Evolutionary conservation across 2,113 vertebrate species (phyloP).

Genomic region (Ursus arctos): DNA sequence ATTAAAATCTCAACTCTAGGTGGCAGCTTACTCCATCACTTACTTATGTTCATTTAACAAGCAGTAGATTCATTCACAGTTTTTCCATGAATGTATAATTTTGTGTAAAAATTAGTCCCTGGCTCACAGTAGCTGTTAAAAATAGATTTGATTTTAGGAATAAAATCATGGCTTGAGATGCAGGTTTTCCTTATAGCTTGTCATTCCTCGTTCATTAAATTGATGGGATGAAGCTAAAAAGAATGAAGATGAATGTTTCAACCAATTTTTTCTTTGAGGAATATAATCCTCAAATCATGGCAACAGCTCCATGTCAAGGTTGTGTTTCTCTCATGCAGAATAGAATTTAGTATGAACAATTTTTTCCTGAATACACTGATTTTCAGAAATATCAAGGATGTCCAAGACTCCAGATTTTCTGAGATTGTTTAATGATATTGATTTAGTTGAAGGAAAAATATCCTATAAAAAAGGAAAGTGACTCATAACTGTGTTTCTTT

Average conservation of each 20-base stretch:
- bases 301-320: conserved; percentile 44
- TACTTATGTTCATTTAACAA: conserved; percentile 71
- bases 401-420: not conserved
- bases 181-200: conserved; percentile 72
- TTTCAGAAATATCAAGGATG: conserved; percentile 42
- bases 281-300: conserved; percentile 62
- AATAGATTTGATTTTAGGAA: conserved; percentile 79
- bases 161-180: conserved; percentile 72
- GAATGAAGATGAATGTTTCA: conserved; percentile 65
- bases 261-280: conserved; percentile 34
- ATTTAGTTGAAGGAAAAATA: conserved; percentile 31
- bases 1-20: conserved; percentile 87
- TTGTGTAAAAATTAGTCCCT: conserved; percentile 79
- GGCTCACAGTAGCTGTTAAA: conserved; percentile 77
- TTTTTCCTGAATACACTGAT: conserved; percentile 37
- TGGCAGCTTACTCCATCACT: conserved; percentile 89
- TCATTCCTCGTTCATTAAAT: conserved; percentile 67
- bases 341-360: conserved; percentile 36
- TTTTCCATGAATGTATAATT: conserved; percentile 82
- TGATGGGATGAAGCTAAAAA: conserved; percentile 63
- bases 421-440: not conserved
- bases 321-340: conserved; percentile 18
- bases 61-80: conserved; percentile 82
- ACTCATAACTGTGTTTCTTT: conserved; percentile 49
- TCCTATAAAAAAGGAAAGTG: not conserved